Evolutionary conservation across 2,797 vertebrate genomes (phyloP), one percentile per base, ranked within the genome.

Genomic region (Hephaestus fuliginosus): DNA sequence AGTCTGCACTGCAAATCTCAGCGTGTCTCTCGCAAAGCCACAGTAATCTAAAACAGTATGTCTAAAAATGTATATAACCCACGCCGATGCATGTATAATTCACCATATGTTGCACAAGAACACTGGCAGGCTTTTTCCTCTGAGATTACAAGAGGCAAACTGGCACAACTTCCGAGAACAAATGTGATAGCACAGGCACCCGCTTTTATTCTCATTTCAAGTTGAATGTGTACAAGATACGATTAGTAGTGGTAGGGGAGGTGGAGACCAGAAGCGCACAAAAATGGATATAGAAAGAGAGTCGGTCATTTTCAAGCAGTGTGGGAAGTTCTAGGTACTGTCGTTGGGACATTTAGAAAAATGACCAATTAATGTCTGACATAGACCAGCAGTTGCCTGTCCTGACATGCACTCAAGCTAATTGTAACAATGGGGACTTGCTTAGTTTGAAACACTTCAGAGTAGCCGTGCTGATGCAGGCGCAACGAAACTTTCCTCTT

Each of bases 201-300:
- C 6, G 9, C 49, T 70, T 80, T 70, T 43, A 18, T 75, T 84
- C 8, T 41, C 3, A 48, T 81, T 78, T 84, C 10, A 65, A 57
- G 36, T 48, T 28, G 20, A 41, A 48, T 28, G 52, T 58, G 48
- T 60, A 14, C 17, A 33, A 41, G 20, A 70, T 62, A 18, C 2
- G 14, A 25, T 44, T 53, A 33, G 18, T 28, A 33, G 44, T 57
- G 18, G 44, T 7, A 11, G 3, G 10, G 60, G 18, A 62, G 62
- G 39, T 39, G 15, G 22, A 62, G 49, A 57, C 46, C 7, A 33
- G 5, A 18, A 44, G 0, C 2, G 43, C 28, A 10, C 8, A 55
- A 28, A 51, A 64, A 69, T 20, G 41, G 0, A 30, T 22, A 12
- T 15, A 52, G 3, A 28, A 1, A 36, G 39, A 52, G 5, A 67